phyloP scores from a whole-genome alignment of 2,113 vertebrate species.

The Phylloscopus whistleri region DNA sequence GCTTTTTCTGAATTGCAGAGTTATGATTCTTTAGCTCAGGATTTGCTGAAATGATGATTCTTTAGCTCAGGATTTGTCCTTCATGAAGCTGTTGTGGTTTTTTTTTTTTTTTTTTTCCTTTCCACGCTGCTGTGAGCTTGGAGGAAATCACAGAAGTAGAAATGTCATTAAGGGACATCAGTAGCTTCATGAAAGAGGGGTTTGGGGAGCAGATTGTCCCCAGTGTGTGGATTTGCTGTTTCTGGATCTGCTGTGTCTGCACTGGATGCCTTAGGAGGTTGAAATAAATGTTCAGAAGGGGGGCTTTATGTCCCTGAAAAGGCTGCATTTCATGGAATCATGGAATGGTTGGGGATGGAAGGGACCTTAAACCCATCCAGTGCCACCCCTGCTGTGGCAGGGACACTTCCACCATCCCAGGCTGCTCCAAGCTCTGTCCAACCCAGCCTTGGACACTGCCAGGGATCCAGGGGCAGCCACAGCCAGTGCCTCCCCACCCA shows the following conservation, averaged over 20 bases:
- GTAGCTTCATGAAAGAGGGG: background rate
- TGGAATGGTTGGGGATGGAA: background rate
- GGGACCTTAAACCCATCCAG: background rate
- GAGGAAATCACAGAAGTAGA: background rate
- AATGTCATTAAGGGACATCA: no score
- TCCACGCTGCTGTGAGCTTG: background rate
- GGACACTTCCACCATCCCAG: background rate
- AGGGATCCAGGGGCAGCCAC: background rate
- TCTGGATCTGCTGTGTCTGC: background rate
- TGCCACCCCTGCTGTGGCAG: background rate
- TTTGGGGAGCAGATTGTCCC: background rate
- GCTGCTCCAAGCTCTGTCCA: fast-evolving
- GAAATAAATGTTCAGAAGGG: background rate
- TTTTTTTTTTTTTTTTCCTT: fast-evolving
- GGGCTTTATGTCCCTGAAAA: background rate
- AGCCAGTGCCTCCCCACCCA: background rate
- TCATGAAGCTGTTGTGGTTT: background rate
- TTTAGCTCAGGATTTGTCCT: background rate
- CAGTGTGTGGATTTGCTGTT: background rate
- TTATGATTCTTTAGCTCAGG: background rate
- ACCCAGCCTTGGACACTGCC: background rate
- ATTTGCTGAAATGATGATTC: background rate
- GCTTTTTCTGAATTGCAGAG: background rate
- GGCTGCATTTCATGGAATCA: background rate
- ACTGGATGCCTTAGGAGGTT: background rate